Evolutionary conservation across 2,888 invertebrate genomes (phyloP).

Genomic region (Anthophora plumipes): DNA sequence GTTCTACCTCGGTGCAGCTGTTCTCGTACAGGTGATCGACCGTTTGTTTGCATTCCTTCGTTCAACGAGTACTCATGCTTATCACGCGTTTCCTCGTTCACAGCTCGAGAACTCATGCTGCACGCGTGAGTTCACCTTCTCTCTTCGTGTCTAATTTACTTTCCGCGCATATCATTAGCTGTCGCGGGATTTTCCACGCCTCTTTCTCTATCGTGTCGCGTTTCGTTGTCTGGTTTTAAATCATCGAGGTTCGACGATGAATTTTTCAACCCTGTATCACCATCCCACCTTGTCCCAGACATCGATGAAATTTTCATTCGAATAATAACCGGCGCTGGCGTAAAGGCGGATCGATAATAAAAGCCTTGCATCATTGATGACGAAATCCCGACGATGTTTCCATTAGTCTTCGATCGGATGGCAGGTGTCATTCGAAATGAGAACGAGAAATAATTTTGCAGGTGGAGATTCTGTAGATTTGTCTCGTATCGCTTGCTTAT

Average conservation of each 20-base stretch:
- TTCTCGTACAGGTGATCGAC: conserved; percentile 46
- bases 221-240: conserved; percentile 3
- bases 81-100: conserved; percentile 29
- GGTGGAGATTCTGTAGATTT: not conserved
- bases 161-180: conserved; percentile 10
- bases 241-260: conserved; percentile 4
- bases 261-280: conserved; percentile 11
- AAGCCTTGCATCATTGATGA: conserved; percentile 24
- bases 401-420: conserved; percentile 19
- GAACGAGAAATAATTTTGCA: not conserved
- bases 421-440: not conserved
- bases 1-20: conserved; percentile 1
- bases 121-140: conserved; percentile 9
- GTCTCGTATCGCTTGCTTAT: not conserved
- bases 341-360: conserved; percentile 47
- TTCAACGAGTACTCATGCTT: conserved; percentile 17
- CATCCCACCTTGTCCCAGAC: too few species aligned
- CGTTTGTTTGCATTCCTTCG: conserved; percentile 42
- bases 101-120: conserved; percentile 8
- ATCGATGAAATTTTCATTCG: conserved; percentile 19
- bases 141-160: conserved; percentile 32
- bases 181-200: not conserved
- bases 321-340: conserved; percentile 9
- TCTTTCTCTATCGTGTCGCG: not conserved
- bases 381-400: conserved; percentile 37